Evolutionary conservation across 2,113 vertebrate genomes (phyloP).

Genomic region (Sebastes fasciatus): DNA sequence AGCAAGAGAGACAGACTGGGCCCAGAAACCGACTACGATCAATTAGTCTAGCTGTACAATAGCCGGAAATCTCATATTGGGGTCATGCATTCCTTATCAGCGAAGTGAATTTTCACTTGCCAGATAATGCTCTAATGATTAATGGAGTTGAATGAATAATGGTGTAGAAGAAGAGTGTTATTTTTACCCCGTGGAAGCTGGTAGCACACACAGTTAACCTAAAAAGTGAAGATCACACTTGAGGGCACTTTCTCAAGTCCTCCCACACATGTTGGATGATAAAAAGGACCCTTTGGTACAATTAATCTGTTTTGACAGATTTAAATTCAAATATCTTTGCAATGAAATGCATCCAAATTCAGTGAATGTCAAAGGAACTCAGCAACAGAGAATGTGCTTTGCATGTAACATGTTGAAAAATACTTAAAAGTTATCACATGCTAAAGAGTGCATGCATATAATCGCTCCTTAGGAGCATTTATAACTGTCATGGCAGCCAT

Average conservation of each 20-base stretch:
- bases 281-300: conserved; percentile 58
- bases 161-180: conserved; percentile 68
- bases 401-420: not conserved
- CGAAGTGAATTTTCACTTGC: conserved; percentile 81
- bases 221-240: conserved; percentile 75
- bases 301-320: conserved; percentile 49
- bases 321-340: conserved; percentile 24
- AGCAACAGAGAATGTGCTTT: not conserved
- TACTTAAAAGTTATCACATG: not conserved
- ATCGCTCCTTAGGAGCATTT: conserved; percentile 15
- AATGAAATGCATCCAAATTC: conserved; percentile 14
- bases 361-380: conserved; percentile 31
- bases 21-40: conserved; percentile 74
- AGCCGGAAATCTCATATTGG: conserved; percentile 83
- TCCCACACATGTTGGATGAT: conserved; percentile 73
- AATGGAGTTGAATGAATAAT: conserved; percentile 81
- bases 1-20: conserved; percentile 9
- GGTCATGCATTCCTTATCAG: conserved; percentile 81
- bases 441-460: not conserved
- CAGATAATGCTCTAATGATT: conserved; percentile 82
- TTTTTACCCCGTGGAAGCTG: conserved; percentile 74
- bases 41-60: conserved; percentile 80
- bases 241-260: conserved; percentile 69
- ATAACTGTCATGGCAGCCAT: conserved; percentile 6
- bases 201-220: conserved; percentile 73